Evolutionary conservation across 2,797 vertebrate species (phyloP).

Genomic region (Linurgus olivaceus): DNA sequence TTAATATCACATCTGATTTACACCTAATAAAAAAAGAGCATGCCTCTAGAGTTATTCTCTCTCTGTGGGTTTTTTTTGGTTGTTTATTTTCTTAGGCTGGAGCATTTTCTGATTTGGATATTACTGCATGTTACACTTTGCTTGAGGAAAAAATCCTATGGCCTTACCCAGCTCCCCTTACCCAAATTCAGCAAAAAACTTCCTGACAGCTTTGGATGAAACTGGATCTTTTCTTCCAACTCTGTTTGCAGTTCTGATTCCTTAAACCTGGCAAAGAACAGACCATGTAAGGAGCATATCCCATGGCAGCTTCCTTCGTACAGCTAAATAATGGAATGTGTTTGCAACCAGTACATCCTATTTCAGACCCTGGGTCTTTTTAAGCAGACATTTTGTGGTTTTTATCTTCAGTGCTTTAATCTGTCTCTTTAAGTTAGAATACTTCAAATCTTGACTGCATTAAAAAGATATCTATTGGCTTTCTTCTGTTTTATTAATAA

Average conservation of each 20-base stretch:
- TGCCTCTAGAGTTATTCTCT: not conserved
- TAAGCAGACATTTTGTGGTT: not conserved
- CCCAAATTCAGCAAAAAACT: not conserved
- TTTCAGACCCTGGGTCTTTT: not conserved
- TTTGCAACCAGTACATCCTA: not conserved
- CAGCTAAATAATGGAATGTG: not conserved
- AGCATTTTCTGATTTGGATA: not conserved
- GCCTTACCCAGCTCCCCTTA: not conserved
- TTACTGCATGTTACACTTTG: not conserved
- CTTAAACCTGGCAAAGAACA: not conserved
- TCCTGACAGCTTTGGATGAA: not conserved
- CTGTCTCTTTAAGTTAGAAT: not conserved
- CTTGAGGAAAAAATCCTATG: not conserved
- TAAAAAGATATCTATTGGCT: not conserved
- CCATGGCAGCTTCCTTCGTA: not conserved
- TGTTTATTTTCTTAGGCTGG: not conserved
- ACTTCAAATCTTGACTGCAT: not conserved
- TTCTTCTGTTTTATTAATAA: not conserved
- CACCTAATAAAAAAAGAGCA: constrained; percentile 12
- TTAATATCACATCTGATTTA: constrained; percentile 72
- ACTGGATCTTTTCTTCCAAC: not conserved
- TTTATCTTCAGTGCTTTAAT: not conserved
- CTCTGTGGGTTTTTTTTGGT: too few relatives aligned
- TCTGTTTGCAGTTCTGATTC: not conserved
- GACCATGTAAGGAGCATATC: not conserved